Percentiles rank a stretch among this genome's conserved stretches.
Conservation (phyloP, 1,140 invertebrate genomes). For the Drosophila grimshawi region DNA sequence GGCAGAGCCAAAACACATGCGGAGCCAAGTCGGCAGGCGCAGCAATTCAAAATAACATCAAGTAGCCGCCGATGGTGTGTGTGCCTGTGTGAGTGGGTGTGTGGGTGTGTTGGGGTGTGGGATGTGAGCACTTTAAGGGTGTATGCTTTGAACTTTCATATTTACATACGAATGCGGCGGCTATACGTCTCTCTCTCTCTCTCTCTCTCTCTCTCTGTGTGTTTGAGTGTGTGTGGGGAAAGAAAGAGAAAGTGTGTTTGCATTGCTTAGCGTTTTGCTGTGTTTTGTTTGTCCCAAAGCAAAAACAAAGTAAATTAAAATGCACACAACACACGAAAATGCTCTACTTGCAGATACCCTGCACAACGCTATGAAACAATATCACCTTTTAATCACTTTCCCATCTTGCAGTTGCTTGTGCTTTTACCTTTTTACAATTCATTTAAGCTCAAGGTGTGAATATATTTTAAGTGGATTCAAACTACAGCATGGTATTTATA, state of each 20-base stretch:
- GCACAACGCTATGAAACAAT: not conserved
- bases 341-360: conserved; percentile 1
- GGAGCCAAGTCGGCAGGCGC: conserved; percentile 34
- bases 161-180: conserved; percentile 66
- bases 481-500: too few relatives aligned
- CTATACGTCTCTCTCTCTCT: conserved; percentile 9
- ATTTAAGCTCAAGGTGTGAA: too few relatives aligned
- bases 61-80: conserved; percentile 62
- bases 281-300: conserved; percentile 64
- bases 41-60: conserved; percentile 59
- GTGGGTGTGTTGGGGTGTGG: not conserved
- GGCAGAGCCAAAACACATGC: conserved; percentile 33
- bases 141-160: conserved; percentile 79
- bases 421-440: too few relatives aligned
- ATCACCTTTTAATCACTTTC: too few relatives aligned
- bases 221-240: conserved; percentile 23
- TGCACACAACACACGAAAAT: not conserved
- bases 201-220: conserved; percentile 3
- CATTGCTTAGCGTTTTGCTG: conserved; percentile 74
- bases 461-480: too few relatives aligned
- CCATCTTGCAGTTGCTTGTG: too few relatives aligned
- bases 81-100: not conserved
- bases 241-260: conserved; percentile 58
- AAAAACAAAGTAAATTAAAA: conserved; percentile 33
- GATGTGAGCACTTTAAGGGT: conserved; percentile 66